phyloP scores from a whole-genome alignment of 2,113 vertebrate genomes.

The Monopterus albus region DNA sequence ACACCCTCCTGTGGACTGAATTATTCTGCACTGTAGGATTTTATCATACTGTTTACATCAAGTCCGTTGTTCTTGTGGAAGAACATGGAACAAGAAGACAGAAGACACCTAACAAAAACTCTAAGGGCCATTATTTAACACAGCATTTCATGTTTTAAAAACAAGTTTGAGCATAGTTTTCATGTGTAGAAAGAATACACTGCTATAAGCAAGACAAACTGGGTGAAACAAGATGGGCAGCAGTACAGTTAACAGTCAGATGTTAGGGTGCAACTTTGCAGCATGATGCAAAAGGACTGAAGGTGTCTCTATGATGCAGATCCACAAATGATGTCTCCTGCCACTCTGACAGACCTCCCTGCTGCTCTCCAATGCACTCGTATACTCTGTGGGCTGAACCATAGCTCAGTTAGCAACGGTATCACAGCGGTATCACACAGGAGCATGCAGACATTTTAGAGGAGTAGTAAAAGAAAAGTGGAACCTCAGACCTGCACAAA shows the following conservation, averaged over 20 bases:
- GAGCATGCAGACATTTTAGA: neutral
- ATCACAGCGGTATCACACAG: neutral
- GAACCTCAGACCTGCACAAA: neutral
- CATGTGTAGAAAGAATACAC: no score
- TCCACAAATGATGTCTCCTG: slow-evolving; percentile 25
- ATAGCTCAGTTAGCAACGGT: slow-evolving; percentile 19
- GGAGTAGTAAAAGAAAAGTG: neutral
- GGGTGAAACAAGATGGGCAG: neutral
- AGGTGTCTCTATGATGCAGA: neutral
- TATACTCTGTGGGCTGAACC: slow-evolving; percentile 69
- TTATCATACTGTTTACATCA: no score
- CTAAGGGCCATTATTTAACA: no score
- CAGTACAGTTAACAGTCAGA: neutral
- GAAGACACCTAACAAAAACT: no score
- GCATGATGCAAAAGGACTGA: slow-evolving; percentile 46
- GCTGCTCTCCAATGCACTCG: slow-evolving; percentile 14
- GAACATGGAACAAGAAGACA: no score
- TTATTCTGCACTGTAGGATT: no score
- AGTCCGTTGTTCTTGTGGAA: no score
- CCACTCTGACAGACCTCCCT: slow-evolving; percentile 57
- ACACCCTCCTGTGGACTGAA: no score
- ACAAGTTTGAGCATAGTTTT: no score
- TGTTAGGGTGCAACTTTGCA: slow-evolving; percentile 49
- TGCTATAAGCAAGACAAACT: neutral
- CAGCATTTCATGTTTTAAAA: no score